Base-by-base conservation (phyloP, 53 echinoderm and acorn worm genomes). In the Mesocentrotus franciscanus region DNA sequence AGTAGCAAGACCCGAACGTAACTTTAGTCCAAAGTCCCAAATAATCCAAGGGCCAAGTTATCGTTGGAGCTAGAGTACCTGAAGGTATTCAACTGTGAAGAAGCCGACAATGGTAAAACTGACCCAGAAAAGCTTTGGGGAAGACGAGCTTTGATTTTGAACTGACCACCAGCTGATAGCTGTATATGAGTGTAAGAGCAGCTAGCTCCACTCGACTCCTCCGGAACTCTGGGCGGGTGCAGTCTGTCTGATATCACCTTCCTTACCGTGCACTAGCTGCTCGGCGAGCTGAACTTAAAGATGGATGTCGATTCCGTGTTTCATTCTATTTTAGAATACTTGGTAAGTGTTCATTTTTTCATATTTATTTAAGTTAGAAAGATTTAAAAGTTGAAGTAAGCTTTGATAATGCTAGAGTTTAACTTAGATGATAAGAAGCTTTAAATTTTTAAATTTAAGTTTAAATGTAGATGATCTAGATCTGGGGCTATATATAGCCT, bases 231-330 rank as follows among this genome's bases (percentile, higher is more conserved):
- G 32, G 30, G 32, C 0, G 30, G 27, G 9, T 75, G 8, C 14
- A 39, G 39, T 12, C 75, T 3, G 12, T 27, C 30, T 33, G 76
- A 33, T 70, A 8, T 70, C 24, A 12, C 3, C 6, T 29, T 24
- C 75, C 29, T 75, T 24, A 29, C 74, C 30, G 8, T 8, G 12
- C 75, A 0, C 75, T 0, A 75, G 29, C 13, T 75, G 66, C 39
- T 13, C 61, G 61, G 2, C 15, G 18, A 61, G 61, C 13, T 18
- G 20, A 18, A 3, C 35, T 18, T n/a, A n/a, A 58, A 89, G 60
- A 89, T 89, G 89, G 89, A 89, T 35, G 30, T 89, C 30, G 89
- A 89, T 59, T 89, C 89, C 11, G 30, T 89, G n/a, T 89, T 89
- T 89, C 89, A 89, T 60, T 59, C 89, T 4, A 16, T 89, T 35